Evolutionary conservation across 2,888 invertebrate genomes (phyloP), one percentile per base, ranked within the genome.

Genomic region (Phragmatobia fuliginosa): DNA sequence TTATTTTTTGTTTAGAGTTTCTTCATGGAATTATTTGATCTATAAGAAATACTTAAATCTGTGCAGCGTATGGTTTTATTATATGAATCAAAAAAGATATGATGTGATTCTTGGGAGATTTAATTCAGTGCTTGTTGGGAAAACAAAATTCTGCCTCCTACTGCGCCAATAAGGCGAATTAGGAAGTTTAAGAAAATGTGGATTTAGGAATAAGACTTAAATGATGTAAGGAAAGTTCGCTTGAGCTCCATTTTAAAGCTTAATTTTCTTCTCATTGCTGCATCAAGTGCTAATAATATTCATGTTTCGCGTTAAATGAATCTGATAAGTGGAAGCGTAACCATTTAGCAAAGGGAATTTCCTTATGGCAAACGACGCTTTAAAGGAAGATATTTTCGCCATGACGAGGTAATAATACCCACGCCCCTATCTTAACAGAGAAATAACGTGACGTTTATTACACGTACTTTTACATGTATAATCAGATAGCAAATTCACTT

Each of bases 401-500:
- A 70, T 67, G 62, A 70, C 31, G 45, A 59, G 59, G 66, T 49
- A 63, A 67, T 67, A 70, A 70, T 67, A 70, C 49, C 62, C 62
- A 38, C 52, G 45, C 64, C 45, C 60, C 66, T 66, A 67, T 67
- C 68, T 78, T 62, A 52, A 45, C 59, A 70, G 58, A 75, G 77
- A 83, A 80, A 80, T 78, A 79, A 82, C 79, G 77, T 72, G 83
- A 82, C 83, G 75, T 87, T 88, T 88, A 89, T 87, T 85, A 83
- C 87, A 85, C 85, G 81, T 84, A 83, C 87, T 87, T 86, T 80
- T 84, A 76, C 79, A 73, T 85, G 83, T 79, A 77, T 83, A 86
- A 87, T 88, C 86, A 87, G 87, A 91, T 89, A 88, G 88, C 84
- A 88, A 86, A 90, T 88, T 89, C 87, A 88, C 86, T 86, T 87